Evolutionary conservation across 1,140 invertebrate genomes (phyloP).

Genomic region (Sitobion miscanthi): DNA sequence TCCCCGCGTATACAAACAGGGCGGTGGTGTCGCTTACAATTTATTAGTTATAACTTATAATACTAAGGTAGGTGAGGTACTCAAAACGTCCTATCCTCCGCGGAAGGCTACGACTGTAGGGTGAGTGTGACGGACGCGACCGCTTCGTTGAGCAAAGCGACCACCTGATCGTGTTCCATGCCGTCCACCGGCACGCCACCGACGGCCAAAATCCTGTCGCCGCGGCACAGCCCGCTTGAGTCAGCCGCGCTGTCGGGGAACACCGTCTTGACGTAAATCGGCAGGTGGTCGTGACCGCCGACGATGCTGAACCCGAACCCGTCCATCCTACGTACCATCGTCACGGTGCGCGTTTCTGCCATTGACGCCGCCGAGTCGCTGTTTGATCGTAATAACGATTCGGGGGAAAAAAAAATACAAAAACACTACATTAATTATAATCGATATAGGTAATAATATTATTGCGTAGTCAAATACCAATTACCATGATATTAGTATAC

Average conservation of each 20-base stretch:
- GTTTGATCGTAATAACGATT: background rate
- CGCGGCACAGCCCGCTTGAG: conserved; percentile 70
- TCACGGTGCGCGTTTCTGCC: conserved; percentile 64
- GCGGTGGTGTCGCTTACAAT: background rate
- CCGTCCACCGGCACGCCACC: conserved; percentile 67
- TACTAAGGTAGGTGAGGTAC: background rate
- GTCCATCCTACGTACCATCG: conserved; percentile 74
- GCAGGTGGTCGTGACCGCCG: conserved; percentile 79
- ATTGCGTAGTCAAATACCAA: background rate
- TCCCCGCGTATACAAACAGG: background rate
- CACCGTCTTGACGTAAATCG: conserved; percentile 84
- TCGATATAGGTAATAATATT: background rate
- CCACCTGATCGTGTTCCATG: conserved; percentile 70
- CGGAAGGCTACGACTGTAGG: conserved; percentile 60
- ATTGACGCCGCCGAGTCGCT: conserved; percentile 42
- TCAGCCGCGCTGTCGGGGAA: conserved; percentile 78
- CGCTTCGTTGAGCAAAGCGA: conserved; percentile 68
- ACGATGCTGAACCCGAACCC: conserved; percentile 81
- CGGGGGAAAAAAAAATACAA: background rate
- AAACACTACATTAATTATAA: background rate
- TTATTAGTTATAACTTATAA: background rate
- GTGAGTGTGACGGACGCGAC: conserved; percentile 67
- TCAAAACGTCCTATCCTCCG: background rate
- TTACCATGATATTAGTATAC: background rate
- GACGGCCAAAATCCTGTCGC: conserved; percentile 70